phyloP scores from a whole-genome alignment of 1,140 invertebrate genomes.

The Pinna nobilis region DNA sequence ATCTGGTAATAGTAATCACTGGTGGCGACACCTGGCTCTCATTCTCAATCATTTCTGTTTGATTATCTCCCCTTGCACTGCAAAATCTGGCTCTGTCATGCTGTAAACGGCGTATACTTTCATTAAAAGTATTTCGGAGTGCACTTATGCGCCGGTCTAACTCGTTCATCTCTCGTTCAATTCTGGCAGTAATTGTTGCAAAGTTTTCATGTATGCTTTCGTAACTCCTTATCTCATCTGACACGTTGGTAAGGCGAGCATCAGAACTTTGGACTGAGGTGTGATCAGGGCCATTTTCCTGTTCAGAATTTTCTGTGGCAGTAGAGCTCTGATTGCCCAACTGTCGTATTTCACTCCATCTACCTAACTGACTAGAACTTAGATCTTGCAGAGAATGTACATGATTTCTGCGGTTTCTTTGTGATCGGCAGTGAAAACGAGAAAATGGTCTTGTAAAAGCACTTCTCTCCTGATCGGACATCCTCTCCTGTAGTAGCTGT shows the following conservation, averaged over 20 bases:
- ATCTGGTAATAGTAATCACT: constrained; percentile 15
- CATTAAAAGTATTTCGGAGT: constrained; percentile 52
- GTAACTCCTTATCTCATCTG: constrained; percentile 25
- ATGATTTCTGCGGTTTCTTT: constrained; percentile 8
- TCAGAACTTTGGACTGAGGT: not conserved
- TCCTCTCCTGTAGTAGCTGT: not conserved
- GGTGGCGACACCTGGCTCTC: not conserved
- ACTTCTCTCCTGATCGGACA: constrained; percentile 2
- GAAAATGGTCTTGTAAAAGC: constrained; percentile 4
- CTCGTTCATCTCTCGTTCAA: constrained; percentile 58
- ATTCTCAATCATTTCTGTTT: not conserved
- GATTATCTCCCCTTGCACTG: not conserved
- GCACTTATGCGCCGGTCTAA: constrained; percentile 55
- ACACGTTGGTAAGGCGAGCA: not conserved
- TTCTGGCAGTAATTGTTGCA: constrained; percentile 49
- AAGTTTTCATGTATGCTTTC: constrained; percentile 43
- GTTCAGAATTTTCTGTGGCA: not conserved
- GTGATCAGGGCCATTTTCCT: not conserved
- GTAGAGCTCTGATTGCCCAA: constrained; percentile 8
- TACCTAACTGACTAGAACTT: constrained; percentile 4
- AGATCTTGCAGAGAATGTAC: constrained; percentile 2
- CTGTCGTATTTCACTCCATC: not conserved
- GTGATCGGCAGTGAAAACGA: not conserved
- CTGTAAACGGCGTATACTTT: constrained; percentile 49
- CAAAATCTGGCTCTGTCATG: constrained; percentile 41